Base-by-base conservation (phyloP, 2,888 invertebrate genomes). In the Muscina levida region DNA sequence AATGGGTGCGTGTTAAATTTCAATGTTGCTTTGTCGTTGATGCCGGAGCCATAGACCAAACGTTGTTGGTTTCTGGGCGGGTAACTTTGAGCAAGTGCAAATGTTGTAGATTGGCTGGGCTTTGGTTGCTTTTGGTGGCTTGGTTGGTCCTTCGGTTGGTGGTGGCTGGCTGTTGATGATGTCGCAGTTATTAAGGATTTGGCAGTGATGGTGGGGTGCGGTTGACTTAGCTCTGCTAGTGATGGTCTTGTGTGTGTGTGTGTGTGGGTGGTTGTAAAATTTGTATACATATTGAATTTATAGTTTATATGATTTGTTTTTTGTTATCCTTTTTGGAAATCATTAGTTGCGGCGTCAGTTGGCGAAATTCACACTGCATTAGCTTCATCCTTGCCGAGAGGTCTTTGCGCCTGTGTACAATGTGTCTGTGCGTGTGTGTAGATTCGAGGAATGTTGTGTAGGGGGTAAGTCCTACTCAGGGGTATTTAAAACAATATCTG, bases 211-310 rank as follows among this genome's bases (percentile, higher is more conserved):
- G 59, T 74, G 73, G 77, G n/a, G n/a, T n/a, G n/a, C n/a, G n/a
- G n/a, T n/a, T n/a, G n/a, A n/a, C n/a, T n/a, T n/a, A n/a, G n/a
- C n/a, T n/a, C n/a, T n/a, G n/a, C n/a, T 66, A 68, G 73, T 67
- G 80, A 46, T 77, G 81, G 70, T 81, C 73, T 26, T 83, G 77
- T 74, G 42, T 31, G 15, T 15, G 15, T 15, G 57, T 48, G 11
- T 53, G 22, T 67, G 67, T 71, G 39, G 74, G 56, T 59, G 51
- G 26, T 93, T 93, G 85, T 85, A 85, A 77, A 84, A 85, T 46
- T 81, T 85, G 78, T 74, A 72, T 81, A 74, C 78, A 81, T 81
- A 81, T 81, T 78, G 81, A 81, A 78, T 81, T 81, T 68, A 81
- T 81, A 81, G 81, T 81, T 81, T 74, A 78, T 75, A 81, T 77